These are phyloP conservation scores for Tiaroga cobitis DNA, from an alignment of 2,797 vertebrate species.

Conservation along the genomic window DNA sequence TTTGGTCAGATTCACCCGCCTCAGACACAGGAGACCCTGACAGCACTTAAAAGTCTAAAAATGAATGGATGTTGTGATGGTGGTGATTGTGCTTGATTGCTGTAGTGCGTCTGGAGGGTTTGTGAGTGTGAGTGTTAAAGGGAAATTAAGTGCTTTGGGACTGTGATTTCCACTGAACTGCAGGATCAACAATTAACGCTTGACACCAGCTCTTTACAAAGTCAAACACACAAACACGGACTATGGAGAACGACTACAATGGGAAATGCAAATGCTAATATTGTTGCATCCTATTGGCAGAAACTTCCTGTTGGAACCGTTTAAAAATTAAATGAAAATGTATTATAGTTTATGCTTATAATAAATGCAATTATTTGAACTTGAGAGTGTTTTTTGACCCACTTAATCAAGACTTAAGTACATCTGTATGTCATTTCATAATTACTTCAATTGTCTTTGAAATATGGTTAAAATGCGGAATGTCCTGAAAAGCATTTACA, in stretches of 20 bases:
- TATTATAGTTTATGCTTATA: neutral
- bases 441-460: neutral
- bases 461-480: neutral
- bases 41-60: conserved; percentile 9
- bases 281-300: neutral
- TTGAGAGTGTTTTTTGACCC: neutral
- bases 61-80: neutral
- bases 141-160: conserved; percentile 38
- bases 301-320: neutral
- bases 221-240: conserved; percentile 12
- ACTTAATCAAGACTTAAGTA: neutral
- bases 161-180: conserved; percentile 24
- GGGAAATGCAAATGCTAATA: neutral
- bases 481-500: neutral
- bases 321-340: neutral
- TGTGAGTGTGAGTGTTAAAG: neutral
- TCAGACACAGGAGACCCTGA: neutral
- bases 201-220: conserved; percentile 33
- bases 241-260: neutral
- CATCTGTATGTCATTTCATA: neutral
- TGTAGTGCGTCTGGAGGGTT: neutral
- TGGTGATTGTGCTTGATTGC: conserved; percentile 29
- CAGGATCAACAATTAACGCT: conserved; percentile 34
- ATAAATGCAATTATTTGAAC: neutral
- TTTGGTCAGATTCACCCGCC: neutral